Evolutionary conservation across 2,888 invertebrate species (phyloP).

Genomic region (Microctonus aethiopoides): DNA sequence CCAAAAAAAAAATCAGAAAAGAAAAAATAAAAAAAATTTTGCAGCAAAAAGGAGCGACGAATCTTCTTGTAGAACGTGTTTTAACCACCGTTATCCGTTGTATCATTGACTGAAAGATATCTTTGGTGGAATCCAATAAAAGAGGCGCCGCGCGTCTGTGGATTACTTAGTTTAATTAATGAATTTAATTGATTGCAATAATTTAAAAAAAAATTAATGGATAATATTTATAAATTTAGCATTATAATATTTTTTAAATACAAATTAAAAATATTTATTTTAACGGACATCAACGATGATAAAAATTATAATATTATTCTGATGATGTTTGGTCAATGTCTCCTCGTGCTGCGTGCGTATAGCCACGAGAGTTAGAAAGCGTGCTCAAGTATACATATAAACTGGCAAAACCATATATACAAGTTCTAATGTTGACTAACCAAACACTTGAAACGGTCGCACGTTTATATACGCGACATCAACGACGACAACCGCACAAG

Average conservation of each 20-base stretch:
- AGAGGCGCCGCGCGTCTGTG: background rate
- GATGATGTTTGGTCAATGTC: background rate
- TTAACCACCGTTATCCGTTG: conserved; percentile 42
- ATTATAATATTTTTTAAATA: background rate
- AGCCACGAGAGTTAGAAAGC: conserved; percentile 28
- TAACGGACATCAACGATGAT: background rate
- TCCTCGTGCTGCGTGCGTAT: background rate
- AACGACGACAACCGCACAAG: background rate
- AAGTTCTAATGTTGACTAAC: conserved; percentile 31
- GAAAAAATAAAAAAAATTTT: conserved; percentile 12
- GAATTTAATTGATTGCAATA: conserved; percentile 15
- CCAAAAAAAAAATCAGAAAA: conserved; percentile 19
- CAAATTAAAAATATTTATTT: background rate
- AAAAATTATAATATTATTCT: background rate
- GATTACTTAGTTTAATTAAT: conserved; percentile 18
- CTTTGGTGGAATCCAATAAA: conserved; percentile 27
- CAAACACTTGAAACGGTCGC: conserved; percentile 26
- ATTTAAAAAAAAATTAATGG: conserved; percentile 5
- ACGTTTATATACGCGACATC: background rate
- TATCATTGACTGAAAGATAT: conserved; percentile 34
- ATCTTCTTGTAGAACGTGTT: conserved; percentile 45
- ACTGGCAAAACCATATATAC: conserved; percentile 9
- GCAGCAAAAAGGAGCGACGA: conserved; percentile 32
- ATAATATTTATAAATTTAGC: background rate
- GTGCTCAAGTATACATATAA: conserved; percentile 2